Base-by-base conservation (phyloP, 2,113 vertebrate species). In the Epinephelus lanceolatus region DNA sequence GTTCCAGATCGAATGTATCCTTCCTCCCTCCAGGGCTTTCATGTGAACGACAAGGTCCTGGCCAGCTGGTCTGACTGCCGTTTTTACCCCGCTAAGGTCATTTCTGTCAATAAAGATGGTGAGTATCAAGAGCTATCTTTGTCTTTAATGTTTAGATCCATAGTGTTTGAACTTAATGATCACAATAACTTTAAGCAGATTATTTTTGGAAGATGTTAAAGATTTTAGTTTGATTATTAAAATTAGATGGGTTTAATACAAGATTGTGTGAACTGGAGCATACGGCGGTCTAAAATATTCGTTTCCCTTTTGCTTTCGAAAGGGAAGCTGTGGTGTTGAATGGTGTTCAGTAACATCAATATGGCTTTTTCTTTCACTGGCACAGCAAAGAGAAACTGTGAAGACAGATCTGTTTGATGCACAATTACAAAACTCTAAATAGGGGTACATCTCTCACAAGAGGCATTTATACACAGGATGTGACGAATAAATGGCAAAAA, bases 1-100 rank as follows among this genome's bases (percentile, higher is more conserved):
- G 2, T 37, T 11, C 11, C 2, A 13, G n/a, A 63, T 53, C 19
- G 11, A 27, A 65, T 49, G 12, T 75, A 45, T 72, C 11, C 71
- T 6, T 81, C 18, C 68, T 76, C 51, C 53, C 88, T 93, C 8
- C 90, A 99, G 98, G 97, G 95, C 79, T 99, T 99, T 94, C 96
- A 96, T 74, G 96, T 98, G 90, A 97, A 99, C 53, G 98, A 99
- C 62, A 97, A 97, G 86, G 98, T 99, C 9, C 91, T 99, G 89
- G 98, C 98, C 21, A 98, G 98, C 93, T 99, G 98, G 98, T 98
- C 97, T 40, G 98, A 99, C 89, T 99, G 98, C 93, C 97, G 98
- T 81, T 99, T 99, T 95, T 99, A 99, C 86, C 98, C 98, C 61
- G 98, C 98, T 86, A 99, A 96, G 94, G 97, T 99, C 81, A 95